These are phyloP conservation scores for Palythoa heliodiscus DNA, from an alignment of 92 coral and sea anemone species.

Conservation along the genomic window DNA sequence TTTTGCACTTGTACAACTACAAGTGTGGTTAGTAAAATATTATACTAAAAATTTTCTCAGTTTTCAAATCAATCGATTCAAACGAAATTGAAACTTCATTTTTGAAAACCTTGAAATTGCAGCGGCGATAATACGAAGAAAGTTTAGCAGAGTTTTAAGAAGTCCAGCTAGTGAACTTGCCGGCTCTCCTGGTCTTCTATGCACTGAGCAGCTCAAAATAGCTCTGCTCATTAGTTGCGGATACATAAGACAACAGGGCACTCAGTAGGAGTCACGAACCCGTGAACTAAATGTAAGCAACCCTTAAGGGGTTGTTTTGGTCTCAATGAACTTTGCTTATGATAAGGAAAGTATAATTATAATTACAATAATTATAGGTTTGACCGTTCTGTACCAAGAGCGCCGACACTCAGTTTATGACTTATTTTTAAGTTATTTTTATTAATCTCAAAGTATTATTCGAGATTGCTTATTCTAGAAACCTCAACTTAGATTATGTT, in stretches of 20 bases:
- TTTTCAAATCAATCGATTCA: not conserved
- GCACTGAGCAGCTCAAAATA: not conserved
- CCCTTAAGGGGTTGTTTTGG: conserved; percentile 1
- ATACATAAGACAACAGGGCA: not conserved
- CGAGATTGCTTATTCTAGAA: not conserved
- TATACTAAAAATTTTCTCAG: not conserved
- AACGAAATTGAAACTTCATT: not conserved
- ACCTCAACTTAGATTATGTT: not conserved
- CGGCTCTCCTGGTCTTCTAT: not conserved
- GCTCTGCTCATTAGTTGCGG: not conserved
- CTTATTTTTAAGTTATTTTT: not conserved
- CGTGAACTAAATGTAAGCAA: conserved; percentile 22
- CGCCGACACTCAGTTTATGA: not conserved
- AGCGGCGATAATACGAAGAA: not conserved
- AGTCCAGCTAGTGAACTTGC: not conserved
- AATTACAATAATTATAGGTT: not conserved
- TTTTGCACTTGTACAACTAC: too few relatives aligned
- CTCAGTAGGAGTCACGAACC: conserved; percentile 9
- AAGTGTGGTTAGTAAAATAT: too few relatives aligned
- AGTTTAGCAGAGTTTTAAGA: not conserved
- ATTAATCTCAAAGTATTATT: not conserved
- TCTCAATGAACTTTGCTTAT: not conserved
- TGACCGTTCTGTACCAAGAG: not conserved
- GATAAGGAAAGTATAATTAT: not conserved
- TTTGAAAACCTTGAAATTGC: not conserved